A percentile compares a stretch with the other conserved stretches of the same genome.
phyloP scores from a whole-genome alignment of 35 echinoderm and acorn worm genomes.

The Apostichopus californicus region DNA sequence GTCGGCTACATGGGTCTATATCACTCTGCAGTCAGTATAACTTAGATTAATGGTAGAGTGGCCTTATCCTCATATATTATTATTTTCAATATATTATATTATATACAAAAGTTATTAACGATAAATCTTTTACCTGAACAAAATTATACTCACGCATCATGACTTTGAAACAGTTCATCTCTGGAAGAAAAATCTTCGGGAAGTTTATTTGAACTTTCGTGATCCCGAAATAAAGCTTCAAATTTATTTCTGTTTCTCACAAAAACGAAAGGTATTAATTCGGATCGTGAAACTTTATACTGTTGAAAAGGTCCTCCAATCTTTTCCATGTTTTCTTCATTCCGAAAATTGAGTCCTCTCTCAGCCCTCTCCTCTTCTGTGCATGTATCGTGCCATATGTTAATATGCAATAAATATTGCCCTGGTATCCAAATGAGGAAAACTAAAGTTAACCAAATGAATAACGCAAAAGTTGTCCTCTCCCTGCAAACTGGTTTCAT shows the following conservation, averaged over 20 bases:
- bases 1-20: too few species aligned
- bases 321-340: neutral
- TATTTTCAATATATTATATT: too few species aligned
- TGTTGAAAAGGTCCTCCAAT: too few species aligned
- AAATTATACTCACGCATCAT: neutral
- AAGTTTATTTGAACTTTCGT: conserved; percentile 15
- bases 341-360: neutral
- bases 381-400: neutral
- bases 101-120: too few species aligned
- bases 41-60: too few species aligned
- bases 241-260: conserved; percentile 38
- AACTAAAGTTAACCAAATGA: neutral
- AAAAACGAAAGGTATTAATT: conserved; percentile 5
- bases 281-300: neutral
- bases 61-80: too few species aligned
- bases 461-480: neutral
- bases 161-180: neutral
- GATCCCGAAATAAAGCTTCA: conserved; percentile 26
- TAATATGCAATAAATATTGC: neutral
- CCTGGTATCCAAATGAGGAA: neutral
- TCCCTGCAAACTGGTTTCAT: neutral
- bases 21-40: too few species aligned
- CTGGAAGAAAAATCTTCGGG: neutral
- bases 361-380: neutral
- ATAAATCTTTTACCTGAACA: too few species aligned